Conservation (phyloP, 2,888 invertebrate species). For the Lithophane leautieri region DNA sequence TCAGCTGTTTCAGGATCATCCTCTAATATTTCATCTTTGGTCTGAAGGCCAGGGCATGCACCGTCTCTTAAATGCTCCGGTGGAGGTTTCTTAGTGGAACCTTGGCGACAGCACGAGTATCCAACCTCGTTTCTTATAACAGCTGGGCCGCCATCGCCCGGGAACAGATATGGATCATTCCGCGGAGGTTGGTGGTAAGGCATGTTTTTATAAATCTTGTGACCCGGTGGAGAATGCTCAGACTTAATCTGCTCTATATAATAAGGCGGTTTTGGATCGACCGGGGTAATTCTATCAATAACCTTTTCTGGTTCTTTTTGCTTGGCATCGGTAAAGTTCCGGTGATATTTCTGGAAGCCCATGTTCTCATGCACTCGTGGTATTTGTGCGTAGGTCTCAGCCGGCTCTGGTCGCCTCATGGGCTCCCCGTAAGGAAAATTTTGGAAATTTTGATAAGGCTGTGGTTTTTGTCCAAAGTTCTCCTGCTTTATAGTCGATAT, state of each 20-base stretch:
- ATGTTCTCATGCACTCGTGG: constrained; percentile 81
- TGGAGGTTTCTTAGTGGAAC: constrained; percentile 93
- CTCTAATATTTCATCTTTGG: constrained; percentile 92
- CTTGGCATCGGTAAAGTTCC: constrained; percentile 77
- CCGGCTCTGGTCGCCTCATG: constrained; percentile 74
- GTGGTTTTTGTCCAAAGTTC: constrained; percentile 82
- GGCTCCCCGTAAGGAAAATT: constrained; percentile 77
- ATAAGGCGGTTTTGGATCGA: constrained; percentile 84
- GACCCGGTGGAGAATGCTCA: constrained; percentile 89
- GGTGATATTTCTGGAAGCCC: constrained; percentile 86
- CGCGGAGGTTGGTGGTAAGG: constrained; percentile 82
- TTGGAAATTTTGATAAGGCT: constrained; percentile 82
- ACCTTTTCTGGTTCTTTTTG: constrained; percentile 74
- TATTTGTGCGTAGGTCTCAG: constrained; percentile 77
- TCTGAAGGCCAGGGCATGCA: constrained; percentile 93
- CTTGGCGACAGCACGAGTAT: constrained; percentile 94
- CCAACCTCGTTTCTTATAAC: constrained; percentile 91
- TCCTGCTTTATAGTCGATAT: constrained; percentile 90
- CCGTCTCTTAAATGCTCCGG: constrained; percentile 94
- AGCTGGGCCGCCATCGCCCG: constrained; percentile 93
- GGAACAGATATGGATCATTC: constrained; percentile 90
- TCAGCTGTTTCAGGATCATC: constrained; percentile 88
- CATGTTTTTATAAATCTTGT: constrained; percentile 88
- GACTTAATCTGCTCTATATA: constrained; percentile 90
- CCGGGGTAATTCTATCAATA: constrained; percentile 68